Evolutionary conservation across 2,888 invertebrate genomes (phyloP).

Genomic region (Entomobrya proxima): DNA sequence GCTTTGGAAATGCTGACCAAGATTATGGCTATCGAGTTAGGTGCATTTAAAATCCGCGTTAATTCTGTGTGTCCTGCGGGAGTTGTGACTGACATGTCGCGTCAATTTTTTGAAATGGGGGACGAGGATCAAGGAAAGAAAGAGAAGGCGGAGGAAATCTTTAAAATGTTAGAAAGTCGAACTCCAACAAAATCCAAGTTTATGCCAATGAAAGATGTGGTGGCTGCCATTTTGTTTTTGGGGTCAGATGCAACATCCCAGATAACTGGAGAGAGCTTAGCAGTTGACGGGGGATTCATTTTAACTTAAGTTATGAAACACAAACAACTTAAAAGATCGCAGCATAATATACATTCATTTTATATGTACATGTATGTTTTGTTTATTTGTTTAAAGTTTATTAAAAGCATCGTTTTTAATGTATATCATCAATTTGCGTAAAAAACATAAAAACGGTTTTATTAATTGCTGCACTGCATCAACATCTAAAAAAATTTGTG

Average conservation of each 20-base stretch:
- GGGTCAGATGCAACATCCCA: constrained; percentile 27
- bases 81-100: background rate
- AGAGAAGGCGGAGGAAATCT: background rate
- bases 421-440: no score
- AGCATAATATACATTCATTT: no score
- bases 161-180: background rate
- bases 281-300: constrained; percentile 55
- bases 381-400: no score
- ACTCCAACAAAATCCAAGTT: background rate
- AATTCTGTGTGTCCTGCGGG: constrained; percentile 80
- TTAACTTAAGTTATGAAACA: no score
- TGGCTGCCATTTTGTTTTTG: constrained; percentile 36
- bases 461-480: no score
- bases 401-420: no score
- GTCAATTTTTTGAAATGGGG: background rate
- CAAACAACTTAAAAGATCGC: no score
- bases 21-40: constrained; percentile 79
- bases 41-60: constrained; percentile 76
- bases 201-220: constrained; percentile 50
- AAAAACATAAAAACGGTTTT: no score
- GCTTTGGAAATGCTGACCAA: constrained; percentile 79
- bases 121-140: no score
- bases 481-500: no score
- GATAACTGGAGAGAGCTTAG: constrained; percentile 33
- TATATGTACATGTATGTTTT: no score